Evolutionary conservation across 2,113 vertebrate species (phyloP).

Genomic region (Triplophysa rosa): DNA sequence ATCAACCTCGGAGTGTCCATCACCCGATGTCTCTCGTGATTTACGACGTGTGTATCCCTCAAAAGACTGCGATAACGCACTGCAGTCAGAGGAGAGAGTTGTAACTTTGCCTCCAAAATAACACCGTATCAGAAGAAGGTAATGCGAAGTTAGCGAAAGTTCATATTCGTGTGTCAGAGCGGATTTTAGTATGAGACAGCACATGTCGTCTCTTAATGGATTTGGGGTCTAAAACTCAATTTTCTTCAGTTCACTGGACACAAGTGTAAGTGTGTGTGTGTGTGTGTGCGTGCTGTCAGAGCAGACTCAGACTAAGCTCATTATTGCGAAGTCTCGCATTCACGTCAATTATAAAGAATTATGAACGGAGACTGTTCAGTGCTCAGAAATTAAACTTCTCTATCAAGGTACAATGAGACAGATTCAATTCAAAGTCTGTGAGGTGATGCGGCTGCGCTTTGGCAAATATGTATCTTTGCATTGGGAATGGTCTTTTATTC

Average conservation of each 20-base stretch:
- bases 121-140: conserved; percentile 22
- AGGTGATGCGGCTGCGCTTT: background rate
- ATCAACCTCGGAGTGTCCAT: background rate
- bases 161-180: conserved; percentile 51
- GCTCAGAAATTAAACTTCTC: conserved; percentile 23
- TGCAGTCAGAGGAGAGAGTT: background rate
- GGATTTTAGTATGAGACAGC: conserved; percentile 9
- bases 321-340: conserved; percentile 40
- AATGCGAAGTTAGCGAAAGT: conserved; percentile 57
- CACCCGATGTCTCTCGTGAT: background rate
- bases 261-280: conserved; percentile 36
- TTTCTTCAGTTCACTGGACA: conserved; percentile 56
- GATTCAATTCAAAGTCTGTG: background rate
- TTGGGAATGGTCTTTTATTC: background rate
- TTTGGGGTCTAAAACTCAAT: conserved; percentile 58
- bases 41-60: conserved; percentile 1
- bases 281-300: conserved; percentile 27
- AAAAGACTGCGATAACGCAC: background rate
- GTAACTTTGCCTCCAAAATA: background rate
- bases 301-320: conserved; percentile 45
- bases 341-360: conserved; percentile 40
- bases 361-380: conserved; percentile 21
- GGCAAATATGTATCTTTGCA: background rate
- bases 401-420: background rate
- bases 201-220: conserved; percentile 53